phyloP scores from a whole-genome alignment of 2,888 invertebrate genomes.

The Elegia similella region DNA sequence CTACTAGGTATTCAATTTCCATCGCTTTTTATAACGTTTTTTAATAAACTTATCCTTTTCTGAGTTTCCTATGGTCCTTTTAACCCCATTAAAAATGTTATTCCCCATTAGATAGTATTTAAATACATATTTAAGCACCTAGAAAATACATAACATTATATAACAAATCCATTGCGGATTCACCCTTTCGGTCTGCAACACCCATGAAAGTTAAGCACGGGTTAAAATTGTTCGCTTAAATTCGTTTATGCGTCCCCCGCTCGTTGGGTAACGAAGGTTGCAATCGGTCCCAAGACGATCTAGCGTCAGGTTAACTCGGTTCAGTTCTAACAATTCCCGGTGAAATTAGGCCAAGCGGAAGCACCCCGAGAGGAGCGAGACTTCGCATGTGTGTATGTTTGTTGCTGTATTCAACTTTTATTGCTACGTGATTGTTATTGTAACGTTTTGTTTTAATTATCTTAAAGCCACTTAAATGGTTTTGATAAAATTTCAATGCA shows the following conservation, averaged over 20 bases:
- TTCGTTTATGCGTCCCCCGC: constrained; percentile 67
- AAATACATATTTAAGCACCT: no score
- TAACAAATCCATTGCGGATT: not conserved
- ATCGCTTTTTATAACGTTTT: no score
- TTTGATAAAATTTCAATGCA: no score
- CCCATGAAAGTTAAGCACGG: constrained; percentile 28
- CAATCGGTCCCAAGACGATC: constrained; percentile 68
- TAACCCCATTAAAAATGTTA: no score
- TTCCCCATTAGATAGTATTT: no score
- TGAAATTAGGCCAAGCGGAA: constrained; percentile 14
- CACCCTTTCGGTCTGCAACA: not conserved
- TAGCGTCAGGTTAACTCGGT: constrained; percentile 56
- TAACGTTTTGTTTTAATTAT: no score
- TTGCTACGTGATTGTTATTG: not conserved
- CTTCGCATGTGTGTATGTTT: not conserved
- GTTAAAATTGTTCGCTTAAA: constrained; percentile 75
- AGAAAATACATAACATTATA: not conserved
- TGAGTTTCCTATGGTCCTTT: no score
- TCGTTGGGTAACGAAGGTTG: constrained; percentile 51
- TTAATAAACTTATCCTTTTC: no score
- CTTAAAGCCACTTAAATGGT: no score
- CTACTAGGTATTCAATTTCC: no score
- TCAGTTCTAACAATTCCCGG: constrained; percentile 14
- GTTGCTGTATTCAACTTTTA: not conserved
- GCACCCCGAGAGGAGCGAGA: not conserved